Evolutionary conservation across 2,888 invertebrate genomes (phyloP).

Genomic region (Heliconius ismenius): DNA sequence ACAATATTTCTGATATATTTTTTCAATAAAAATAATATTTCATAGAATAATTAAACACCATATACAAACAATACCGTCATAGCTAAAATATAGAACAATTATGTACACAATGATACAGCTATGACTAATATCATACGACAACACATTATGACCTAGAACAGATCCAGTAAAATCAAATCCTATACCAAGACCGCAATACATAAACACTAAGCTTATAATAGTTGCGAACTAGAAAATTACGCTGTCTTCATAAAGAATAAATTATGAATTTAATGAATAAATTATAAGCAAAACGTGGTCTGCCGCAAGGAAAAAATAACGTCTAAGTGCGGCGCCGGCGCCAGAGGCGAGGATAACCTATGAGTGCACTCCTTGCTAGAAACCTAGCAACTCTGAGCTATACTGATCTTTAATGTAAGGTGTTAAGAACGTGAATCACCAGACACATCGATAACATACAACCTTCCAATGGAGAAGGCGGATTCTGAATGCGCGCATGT

Average conservation of each 20-base stretch:
- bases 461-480: slow-evolving; percentile 54
- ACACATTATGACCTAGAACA: slow-evolving; percentile 38
- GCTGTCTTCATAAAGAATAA: slow-evolving; percentile 63
- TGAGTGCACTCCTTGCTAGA: slow-evolving; percentile 61
- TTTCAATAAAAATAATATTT: not conserved
- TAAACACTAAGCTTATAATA: slow-evolving; percentile 41
- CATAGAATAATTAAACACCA: not conserved
- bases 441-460: slow-evolving; percentile 49
- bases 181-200: slow-evolving; percentile 2
- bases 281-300: slow-evolving; percentile 70
- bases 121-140: slow-evolving; percentile 16
- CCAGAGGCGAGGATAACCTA: slow-evolving; percentile 67
- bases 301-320: slow-evolving; percentile 75
- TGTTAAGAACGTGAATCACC: slow-evolving; percentile 50
- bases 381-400: slow-evolving; percentile 51
- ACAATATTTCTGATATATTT: not conserved
- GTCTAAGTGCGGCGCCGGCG: slow-evolving; percentile 76
- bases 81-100: slow-evolving; percentile 18
- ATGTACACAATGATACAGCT: slow-evolving; percentile 19
- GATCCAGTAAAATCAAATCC: slow-evolving; percentile 30
- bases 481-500: slow-evolving; percentile 77
- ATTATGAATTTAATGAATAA: slow-evolving; percentile 77
- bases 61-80: slow-evolving; percentile 1
- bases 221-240: slow-evolving; percentile 69
- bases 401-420: slow-evolving; percentile 50